These are phyloP conservation scores for Lagopus leucura DNA, from an alignment of 2,113 vertebrate species.

Conservation along the genomic window DNA sequence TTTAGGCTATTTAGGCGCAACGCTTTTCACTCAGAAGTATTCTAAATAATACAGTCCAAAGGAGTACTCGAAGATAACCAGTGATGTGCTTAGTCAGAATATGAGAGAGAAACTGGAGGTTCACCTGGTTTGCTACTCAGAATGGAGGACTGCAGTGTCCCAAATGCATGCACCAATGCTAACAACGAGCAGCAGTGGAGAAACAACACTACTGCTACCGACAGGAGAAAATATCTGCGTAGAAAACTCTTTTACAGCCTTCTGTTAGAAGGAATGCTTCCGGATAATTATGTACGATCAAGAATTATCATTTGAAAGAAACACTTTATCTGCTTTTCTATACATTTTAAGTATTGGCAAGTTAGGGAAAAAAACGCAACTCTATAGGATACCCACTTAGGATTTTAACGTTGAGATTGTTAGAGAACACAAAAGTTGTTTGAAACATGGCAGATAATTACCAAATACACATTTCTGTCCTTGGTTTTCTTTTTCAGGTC, in stretches of 20 bases:
- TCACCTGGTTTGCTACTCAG: neutral
- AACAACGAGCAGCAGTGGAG: neutral
- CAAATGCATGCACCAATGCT: neutral
- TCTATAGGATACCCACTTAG: neutral
- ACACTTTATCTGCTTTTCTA: neutral
- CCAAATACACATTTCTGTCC: neutral
- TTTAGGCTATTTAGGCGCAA: neutral
- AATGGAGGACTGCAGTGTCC: fast-evolving
- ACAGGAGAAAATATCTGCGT: neutral
- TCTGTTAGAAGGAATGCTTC: neutral
- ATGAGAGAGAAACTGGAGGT: neutral
- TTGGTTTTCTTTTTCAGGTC: neutral
- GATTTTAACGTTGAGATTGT: neutral
- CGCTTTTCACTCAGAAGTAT: neutral
- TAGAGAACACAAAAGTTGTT: neutral
- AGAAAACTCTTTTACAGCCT: neutral
- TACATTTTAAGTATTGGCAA: neutral
- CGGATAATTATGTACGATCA: neutral
- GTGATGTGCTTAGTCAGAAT: neutral
- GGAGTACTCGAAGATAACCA: neutral
- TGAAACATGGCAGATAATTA: neutral
- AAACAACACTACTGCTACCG: neutral
- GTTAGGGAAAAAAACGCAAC: neutral
- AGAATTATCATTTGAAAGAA: neutral
- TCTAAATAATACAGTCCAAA: neutral